Percentiles rank a stretch among this genome's conserved stretches.
Evolutionary conservation across 2,888 invertebrate species (phyloP).

Genomic region (Rhagophthalmus giganteus): DNA sequence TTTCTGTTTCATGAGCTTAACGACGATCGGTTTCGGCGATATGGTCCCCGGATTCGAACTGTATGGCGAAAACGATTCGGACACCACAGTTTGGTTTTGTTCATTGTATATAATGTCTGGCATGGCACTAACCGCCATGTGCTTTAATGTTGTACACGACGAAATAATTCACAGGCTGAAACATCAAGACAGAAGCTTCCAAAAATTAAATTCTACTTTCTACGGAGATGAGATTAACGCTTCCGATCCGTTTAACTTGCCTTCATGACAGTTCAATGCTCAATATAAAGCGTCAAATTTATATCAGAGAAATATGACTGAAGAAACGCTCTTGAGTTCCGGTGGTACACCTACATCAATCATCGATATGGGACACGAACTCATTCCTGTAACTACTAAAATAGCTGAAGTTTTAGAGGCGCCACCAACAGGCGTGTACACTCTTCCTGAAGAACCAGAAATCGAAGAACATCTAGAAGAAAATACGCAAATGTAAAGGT

Average conservation of each 20-base stretch:
- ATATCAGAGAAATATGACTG: slow-evolving; percentile 63
- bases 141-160: slow-evolving; percentile 86
- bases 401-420: slow-evolving; percentile 54
- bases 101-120: slow-evolving; percentile 85
- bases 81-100: slow-evolving; percentile 84
- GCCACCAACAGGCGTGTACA: slow-evolving; percentile 60
- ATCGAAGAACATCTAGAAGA: slow-evolving; percentile 58
- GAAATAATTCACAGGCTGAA: slow-evolving; percentile 80
- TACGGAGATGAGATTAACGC: slow-evolving; percentile 66
- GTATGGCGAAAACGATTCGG: slow-evolving; percentile 63
- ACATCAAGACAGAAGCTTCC: slow-evolving; percentile 66
- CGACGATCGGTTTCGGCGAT: slow-evolving; percentile 89
- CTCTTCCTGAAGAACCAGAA: slow-evolving; percentile 61
- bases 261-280: slow-evolving; percentile 74
- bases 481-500: slow-evolving; percentile 51
- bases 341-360: slow-evolving; percentile 59
- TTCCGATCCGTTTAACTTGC: slow-evolving; percentile 68
- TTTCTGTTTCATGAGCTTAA: slow-evolving; percentile 94
- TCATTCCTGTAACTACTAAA: slow-evolving; percentile 45
- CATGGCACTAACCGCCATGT: slow-evolving; percentile 87
- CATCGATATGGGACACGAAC: slow-evolving; percentile 48
- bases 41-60: slow-evolving; percentile 74
- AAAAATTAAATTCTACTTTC: slow-evolving; percentile 62
- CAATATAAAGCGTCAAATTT: slow-evolving; percentile 60
- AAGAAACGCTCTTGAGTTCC: slow-evolving; percentile 60